Evolutionary conservation across 2,113 vertebrate genomes (phyloP), one percentile per base, ranked within the genome.

Genomic region (Sphaerodactylus townsendi): DNA sequence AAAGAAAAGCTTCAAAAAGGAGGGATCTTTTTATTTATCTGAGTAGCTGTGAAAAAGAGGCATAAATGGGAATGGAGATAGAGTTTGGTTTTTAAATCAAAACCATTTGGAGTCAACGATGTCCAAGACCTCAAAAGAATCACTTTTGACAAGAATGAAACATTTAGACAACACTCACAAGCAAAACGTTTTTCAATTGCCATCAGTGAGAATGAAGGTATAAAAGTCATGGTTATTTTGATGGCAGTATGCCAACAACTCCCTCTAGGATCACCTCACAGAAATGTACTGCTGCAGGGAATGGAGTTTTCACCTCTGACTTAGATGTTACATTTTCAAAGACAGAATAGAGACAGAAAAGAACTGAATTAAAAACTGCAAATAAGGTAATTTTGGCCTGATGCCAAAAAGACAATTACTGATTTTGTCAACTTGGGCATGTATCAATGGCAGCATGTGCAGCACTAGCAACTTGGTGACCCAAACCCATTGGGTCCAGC

Each of bases 291-390:
- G 3, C 28, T 70, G n/a, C 14, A 75, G 46, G 23, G 44, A 53
- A 53, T 3, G 17, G 33, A 83, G 75, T 19, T n/a, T 56, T 69
- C 46, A 53, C 23, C 33, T 41, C 44, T 33, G 33, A 66, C 39
- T 46, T 28, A 72, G 72, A 7, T 59, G 50, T 53, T 53, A 53
- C 50, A 44, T 72, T 44, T n/a, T 70, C 41, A 59, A 41, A 77
- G 48, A 53, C 9, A 5, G n/a, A 81, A 81, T 6, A 21, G 50
- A 30, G 25, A 28, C 35, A 59, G 65, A 50, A 14, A 33, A 41
- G 10, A 3, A 8, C 25, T 37, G n/a, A 65, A 78, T 86, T 75
- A 75, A 84, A 88, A 88, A n/a, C 33, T 37, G 81, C 66, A 76
- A 62, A 71, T 23, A 64, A 64, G 28, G 64, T 71, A n/a, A 37